Base-by-base conservation (phyloP, 2,113 vertebrate species). In the Ammodytes dubius region DNA sequence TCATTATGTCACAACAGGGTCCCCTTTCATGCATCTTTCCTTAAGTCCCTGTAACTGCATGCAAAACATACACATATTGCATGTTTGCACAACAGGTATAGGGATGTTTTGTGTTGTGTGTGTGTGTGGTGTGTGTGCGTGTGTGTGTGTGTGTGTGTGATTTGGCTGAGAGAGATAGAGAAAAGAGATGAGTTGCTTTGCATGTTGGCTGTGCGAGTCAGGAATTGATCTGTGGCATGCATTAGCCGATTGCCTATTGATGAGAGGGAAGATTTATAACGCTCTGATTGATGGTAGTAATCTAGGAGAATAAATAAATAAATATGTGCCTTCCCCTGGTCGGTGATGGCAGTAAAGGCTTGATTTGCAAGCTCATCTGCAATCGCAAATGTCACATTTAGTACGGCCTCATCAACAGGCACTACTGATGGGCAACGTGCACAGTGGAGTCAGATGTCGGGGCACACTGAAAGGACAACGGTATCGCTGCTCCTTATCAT, bases 201-300 rank as follows among this genome's bases (percentile, higher is more conserved):
- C 84, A 65, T 89, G 86, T 91, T 81, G 82, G 85, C 88, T 82
- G 83, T 72, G 87, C 88, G 81, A 67, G 86, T 91, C 87, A 91
- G 90, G 89, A 92, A 95, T 95, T 94, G 94, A 96, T 95, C 87
- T 67, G 85, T 73, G 17, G 82, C 89, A 87, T 93, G 91, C 95
- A 95, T 96, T 95, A 96, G 94, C 89, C 92, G 94, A 96, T 95
- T 96, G 93, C 89, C 88, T 95, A 94, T 96, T 95, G 95, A 96
- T 95, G 94, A 94, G 91, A 65, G 78, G 52, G 77, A 17, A 89
- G 93, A 95, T 96, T 95, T 94, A 95, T 94, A 92, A 87, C 66
- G 72, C 79, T 60, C 88, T 93, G 90, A 91, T 90, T 91, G 88
- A 94, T 93, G 87, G 87, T 58, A 87, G 91, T 88, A 91, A 92